phyloP scores from a whole-genome alignment of 2,888 invertebrate genomes.

The Allophyes oxyacanthae region DNA sequence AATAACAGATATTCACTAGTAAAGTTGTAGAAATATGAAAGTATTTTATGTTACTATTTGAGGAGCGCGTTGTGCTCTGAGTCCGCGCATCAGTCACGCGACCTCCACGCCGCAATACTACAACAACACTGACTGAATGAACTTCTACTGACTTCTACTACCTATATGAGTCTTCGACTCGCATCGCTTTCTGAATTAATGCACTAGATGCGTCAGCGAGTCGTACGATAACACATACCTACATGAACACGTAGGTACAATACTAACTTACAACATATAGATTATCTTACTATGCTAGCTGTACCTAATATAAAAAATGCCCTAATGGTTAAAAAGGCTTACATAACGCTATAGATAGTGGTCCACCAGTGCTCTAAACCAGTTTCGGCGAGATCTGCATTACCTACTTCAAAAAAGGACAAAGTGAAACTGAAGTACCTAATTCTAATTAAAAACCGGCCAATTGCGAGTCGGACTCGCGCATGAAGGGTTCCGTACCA shows the following conservation, averaged over 20 bases:
- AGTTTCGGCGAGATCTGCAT: neutral
- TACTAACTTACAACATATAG: no score
- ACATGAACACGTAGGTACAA: no score
- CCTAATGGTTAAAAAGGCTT: no score
- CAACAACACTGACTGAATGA: conserved; percentile 48
- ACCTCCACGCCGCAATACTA: conserved; percentile 43
- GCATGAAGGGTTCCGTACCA: no score
- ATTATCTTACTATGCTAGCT: no score
- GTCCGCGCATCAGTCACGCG: conserved; percentile 32
- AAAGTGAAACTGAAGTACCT: conserved; percentile 1
- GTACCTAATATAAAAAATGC: no score
- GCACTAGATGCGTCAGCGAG: conserved; percentile 27
- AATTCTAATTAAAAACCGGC: no score
- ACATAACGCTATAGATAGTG: neutral
- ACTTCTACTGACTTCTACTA: conserved; percentile 20
- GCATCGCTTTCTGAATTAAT: conserved; percentile 15
- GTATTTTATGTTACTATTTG: conserved; percentile 21
- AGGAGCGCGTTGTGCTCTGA: conserved; percentile 27
- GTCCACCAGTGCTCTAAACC: neutral
- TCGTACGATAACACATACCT: conserved; percentile 30
- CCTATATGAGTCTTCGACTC: no score
- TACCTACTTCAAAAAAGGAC: neutral
- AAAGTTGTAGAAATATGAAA: neutral
- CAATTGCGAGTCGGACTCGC: no score
- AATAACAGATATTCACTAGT: neutral